Evolutionary conservation across 1,140 invertebrate species (phyloP).

Genomic region (Heliconius nattereri): DNA sequence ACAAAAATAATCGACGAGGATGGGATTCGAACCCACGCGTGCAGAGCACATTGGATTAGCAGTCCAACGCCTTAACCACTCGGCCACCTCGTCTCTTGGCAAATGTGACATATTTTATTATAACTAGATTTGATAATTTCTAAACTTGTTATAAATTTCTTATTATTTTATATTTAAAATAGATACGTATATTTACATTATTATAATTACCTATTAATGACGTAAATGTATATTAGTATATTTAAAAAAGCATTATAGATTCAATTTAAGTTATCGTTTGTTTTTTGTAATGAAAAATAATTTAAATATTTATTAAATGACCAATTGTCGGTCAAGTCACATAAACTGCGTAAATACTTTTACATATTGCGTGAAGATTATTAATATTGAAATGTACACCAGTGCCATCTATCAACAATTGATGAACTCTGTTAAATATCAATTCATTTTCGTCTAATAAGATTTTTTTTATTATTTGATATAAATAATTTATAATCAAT

Average conservation of each 20-base stretch:
- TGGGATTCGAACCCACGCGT: slow-evolving; percentile 64
- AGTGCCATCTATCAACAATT: neutral
- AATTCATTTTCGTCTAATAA: too few relatives aligned
- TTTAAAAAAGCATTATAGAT: neutral
- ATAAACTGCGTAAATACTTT: neutral
- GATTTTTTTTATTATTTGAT: too few relatives aligned
- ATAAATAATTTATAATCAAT: neutral
- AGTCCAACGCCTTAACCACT: slow-evolving; percentile 95
- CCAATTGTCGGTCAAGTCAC: neutral
- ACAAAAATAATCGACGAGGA: slow-evolving; percentile 53
- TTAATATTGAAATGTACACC: neutral
- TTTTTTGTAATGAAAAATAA: neutral
- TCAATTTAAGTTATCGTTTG: neutral
- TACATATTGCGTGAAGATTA: neutral
- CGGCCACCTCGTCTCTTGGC: slow-evolving; percentile 88
- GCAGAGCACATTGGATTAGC: slow-evolving; percentile 86
- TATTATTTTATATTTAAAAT: neutral
- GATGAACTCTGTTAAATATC: neutral
- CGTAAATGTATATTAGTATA: neutral
- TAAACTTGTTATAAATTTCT: neutral
- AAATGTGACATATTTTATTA: neutral
- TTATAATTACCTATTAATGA: neutral
- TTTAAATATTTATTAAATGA: neutral
- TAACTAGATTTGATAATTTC: neutral
- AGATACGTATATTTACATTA: neutral